phyloP scores from a whole-genome alignment of 2,113 vertebrate genomes.

The Istiophorus platypterus region DNA sequence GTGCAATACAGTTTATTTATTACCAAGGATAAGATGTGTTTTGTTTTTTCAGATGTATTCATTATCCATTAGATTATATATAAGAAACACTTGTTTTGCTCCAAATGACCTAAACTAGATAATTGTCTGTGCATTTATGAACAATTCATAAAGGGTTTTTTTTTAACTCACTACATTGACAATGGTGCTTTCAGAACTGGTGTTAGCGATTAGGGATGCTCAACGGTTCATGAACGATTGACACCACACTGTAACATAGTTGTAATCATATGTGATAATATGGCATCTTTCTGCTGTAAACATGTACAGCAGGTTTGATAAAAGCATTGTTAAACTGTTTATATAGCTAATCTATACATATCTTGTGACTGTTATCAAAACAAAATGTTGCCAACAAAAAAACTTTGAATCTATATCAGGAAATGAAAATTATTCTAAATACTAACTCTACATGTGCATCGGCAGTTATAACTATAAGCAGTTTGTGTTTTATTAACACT shows the following conservation, averaged over 20 bases:
- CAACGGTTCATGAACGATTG: not conserved
- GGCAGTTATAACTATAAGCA: not conserved
- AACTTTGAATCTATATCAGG: no score
- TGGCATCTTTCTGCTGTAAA: no score
- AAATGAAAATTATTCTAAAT: no score
- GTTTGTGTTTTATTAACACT: not conserved
- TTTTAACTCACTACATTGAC: not conserved
- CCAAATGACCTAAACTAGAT: not conserved
- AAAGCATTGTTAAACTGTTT: not conserved
- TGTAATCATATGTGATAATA: not conserved
- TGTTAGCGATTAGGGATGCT: not conserved
- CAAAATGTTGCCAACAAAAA: no score
- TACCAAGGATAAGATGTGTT: not conserved
- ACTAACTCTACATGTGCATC: not conserved
- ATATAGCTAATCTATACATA: no score
- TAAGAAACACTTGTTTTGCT: not conserved
- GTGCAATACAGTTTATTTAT: not conserved
- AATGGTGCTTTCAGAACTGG: not conserved
- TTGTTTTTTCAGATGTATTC: not conserved
- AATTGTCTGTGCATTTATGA: not conserved
- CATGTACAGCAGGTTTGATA: no score
- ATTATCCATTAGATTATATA: not conserved
- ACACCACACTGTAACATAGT: not conserved
- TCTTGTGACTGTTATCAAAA: no score
- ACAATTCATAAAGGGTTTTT: not conserved